These are phyloP conservation scores for Potamarius usumacintae DNA, from an alignment of 2,113 vertebrate species.

Conservation along the genomic window DNA sequence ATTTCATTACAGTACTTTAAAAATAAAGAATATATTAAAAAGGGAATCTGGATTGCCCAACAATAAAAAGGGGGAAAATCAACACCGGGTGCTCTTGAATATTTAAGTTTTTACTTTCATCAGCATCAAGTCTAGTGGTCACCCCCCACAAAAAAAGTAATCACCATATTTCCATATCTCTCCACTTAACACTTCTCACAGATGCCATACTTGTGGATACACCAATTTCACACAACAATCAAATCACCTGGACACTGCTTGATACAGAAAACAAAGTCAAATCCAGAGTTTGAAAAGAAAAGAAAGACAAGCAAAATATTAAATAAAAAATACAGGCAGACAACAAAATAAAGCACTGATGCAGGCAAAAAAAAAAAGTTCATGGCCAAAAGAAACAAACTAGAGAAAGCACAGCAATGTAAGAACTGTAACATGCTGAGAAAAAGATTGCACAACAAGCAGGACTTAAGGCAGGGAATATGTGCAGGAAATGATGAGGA, in stretches of 20 bases:
- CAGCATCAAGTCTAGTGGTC: too few relatives aligned
- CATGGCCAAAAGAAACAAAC: not conserved
- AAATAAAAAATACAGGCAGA: not conserved
- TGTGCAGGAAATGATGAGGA: not conserved
- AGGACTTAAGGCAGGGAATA: not conserved
- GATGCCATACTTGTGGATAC: not conserved
- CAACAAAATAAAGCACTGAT: not conserved
- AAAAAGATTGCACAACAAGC: not conserved
- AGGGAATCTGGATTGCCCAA: not conserved
- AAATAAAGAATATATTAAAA: not conserved
- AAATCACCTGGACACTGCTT: not conserved
- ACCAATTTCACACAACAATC: not conserved
- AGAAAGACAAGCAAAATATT: not conserved
- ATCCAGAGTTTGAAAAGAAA: not conserved
- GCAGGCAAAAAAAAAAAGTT: not conserved
- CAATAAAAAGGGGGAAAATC: not conserved
- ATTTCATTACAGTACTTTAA: not conserved
- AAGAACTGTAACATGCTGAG: not conserved
- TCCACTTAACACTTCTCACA: not conserved
- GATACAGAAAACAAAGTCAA: not conserved
- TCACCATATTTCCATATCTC: not conserved
- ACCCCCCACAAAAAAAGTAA: too few relatives aligned
- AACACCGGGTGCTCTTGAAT: not conserved
- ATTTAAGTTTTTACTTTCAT: too few relatives aligned
- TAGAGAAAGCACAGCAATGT: not conserved